These are phyloP conservation scores for Charadrius vociferus DNA, from an alignment of 2,113 vertebrate genomes.

Conservation along the genomic window DNA sequence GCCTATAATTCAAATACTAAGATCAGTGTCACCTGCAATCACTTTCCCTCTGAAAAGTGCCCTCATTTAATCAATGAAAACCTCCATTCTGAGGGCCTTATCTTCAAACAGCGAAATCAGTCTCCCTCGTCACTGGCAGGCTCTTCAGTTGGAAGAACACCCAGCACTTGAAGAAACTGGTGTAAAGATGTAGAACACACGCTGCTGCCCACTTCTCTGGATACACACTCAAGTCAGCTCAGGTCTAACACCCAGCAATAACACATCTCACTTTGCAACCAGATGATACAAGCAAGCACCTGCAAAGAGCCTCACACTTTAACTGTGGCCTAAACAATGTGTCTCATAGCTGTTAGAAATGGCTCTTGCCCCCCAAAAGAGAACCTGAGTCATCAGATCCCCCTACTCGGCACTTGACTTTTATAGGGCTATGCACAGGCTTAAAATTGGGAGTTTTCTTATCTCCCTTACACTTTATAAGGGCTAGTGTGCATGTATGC, in stretches of 20 bases:
- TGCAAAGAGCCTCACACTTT: not conserved
- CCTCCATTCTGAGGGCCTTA: not conserved
- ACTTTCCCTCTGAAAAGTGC: not conserved
- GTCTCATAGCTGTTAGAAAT: not conserved
- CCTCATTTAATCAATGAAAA: conserved; percentile 27
- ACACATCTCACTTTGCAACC: not conserved
- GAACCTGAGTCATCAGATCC: not conserved
- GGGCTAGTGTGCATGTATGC: fast-evolving
- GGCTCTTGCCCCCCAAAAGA: not conserved
- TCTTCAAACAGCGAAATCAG: conserved; percentile 20
- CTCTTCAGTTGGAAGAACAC: conserved; percentile 26
- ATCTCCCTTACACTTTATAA: not conserved
- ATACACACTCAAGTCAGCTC: not conserved
- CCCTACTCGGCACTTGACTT: not conserved
- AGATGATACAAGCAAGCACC: not conserved
- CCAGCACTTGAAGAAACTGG: not conserved
- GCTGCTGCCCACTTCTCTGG: not conserved
- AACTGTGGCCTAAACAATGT: not conserved
- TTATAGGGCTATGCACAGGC: not conserved
- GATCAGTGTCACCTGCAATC: not conserved
- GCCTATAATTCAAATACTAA: conserved; percentile 9
- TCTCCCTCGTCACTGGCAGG: not conserved
- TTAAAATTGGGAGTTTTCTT: not conserved
- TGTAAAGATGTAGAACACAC: not conserved
- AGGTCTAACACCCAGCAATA: not conserved